Conservation (phyloP, 2,113 vertebrate genomes). For the Lamprotornis superbus region DNA sequence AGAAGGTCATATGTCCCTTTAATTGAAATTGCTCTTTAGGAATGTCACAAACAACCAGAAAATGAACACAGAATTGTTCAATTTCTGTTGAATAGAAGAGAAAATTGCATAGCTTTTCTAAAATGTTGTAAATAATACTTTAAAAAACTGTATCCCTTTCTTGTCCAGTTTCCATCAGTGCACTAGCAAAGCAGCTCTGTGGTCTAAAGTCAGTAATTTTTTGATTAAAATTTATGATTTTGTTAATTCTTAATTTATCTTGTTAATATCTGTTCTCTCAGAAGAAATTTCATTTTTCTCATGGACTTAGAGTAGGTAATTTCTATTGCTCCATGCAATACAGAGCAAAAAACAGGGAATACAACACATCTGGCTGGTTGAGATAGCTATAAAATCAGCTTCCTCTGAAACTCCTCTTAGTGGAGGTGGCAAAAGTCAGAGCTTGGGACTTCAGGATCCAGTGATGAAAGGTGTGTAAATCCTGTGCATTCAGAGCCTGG, state of each 20-base stretch:
- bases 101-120: background rate
- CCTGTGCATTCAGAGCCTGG: background rate
- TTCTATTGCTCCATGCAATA: background rate
- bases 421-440: background rate
- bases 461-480: background rate
- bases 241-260: background rate
- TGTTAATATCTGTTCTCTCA: background rate
- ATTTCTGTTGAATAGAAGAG: background rate
- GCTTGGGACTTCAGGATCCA: background rate
- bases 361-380: background rate
- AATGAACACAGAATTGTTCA: background rate
- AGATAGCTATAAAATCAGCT: background rate
- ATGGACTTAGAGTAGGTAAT: background rate
- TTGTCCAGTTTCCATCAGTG: background rate
- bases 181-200: background rate
- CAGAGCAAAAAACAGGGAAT: background rate
- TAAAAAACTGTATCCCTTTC: background rate
- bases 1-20: background rate
- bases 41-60: background rate
- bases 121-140: background rate
- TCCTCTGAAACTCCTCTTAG: background rate
- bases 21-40: constrained; percentile 1
- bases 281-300: background rate
- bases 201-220: background rate
- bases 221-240: background rate